phyloP scores from a whole-genome alignment of 2,797 vertebrate species.

The Setipinna tenuifilis region DNA sequence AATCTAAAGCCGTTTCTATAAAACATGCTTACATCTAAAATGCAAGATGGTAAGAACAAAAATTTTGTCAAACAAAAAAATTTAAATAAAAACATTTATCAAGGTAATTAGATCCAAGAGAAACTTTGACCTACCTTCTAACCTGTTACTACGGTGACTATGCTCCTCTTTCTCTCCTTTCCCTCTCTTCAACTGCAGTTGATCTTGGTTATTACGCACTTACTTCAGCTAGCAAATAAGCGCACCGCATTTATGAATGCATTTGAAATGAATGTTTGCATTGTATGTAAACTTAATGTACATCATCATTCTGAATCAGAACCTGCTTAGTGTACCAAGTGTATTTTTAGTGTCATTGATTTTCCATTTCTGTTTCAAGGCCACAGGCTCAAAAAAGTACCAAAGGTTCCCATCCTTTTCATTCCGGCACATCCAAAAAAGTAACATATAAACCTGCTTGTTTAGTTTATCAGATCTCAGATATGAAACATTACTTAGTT shows the following conservation, averaged over 20 bases:
- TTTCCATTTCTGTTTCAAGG: neutral
- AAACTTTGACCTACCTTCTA: constrained; percentile 35
- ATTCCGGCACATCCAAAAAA: neutral
- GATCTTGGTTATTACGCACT: neutral
- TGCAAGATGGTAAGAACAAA: neutral
- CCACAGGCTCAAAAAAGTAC: too few species aligned
- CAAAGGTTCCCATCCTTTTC: neutral
- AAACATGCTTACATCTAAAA: neutral
- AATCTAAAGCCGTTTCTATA: neutral
- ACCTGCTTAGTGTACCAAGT: neutral
- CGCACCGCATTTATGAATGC: neutral
- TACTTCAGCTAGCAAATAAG: neutral
- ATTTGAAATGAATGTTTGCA: neutral
- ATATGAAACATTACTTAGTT: too few species aligned
- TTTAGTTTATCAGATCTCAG: neutral
- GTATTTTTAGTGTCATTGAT: neutral
- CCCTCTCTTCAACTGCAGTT: constrained; percentile 4
- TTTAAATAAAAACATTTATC: neutral
- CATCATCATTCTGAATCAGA: neutral
- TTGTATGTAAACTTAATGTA: neutral
- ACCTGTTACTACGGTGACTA: constrained; percentile 15
- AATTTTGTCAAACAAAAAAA: neutral
- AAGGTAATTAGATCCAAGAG: neutral
- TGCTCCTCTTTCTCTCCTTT: neutral
- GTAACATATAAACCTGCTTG: neutral